Conservation (phyloP, 2,113 vertebrate genomes). For the Zosterops borbonicus region DNA sequence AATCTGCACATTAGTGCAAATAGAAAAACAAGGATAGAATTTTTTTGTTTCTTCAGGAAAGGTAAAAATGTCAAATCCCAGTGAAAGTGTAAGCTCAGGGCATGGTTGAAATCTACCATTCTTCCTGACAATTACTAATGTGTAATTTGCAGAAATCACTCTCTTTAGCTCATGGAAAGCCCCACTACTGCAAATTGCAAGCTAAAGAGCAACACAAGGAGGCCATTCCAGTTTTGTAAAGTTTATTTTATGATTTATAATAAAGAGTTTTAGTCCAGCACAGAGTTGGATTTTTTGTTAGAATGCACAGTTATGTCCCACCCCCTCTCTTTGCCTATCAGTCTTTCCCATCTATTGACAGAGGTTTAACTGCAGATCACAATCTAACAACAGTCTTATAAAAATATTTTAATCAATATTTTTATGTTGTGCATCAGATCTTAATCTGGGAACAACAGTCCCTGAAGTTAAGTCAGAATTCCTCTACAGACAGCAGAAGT, state of each 20-base stretch:
- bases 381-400: background rate
- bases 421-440: background rate
- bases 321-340: background rate
- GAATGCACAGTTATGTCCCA: background rate
- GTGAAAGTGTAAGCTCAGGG: background rate
- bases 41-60: background rate
- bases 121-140: background rate
- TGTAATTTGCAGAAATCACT: background rate
- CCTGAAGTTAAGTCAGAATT: background rate
- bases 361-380: background rate
- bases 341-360: background rate
- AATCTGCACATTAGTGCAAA: background rate
- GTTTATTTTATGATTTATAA: background rate
- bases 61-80: background rate
- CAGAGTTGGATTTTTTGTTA: background rate
- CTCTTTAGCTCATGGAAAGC: background rate
- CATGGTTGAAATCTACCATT: background rate
- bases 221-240: background rate
- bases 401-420: conserved; percentile 24
- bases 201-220: background rate
- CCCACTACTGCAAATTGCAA: background rate
- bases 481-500: background rate
- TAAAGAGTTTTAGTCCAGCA: background rate
- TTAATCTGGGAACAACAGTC: background rate
- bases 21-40: background rate